Evolutionary conservation across 2,888 invertebrate species (phyloP).

Genomic region (Drosophila algonquin): DNA sequence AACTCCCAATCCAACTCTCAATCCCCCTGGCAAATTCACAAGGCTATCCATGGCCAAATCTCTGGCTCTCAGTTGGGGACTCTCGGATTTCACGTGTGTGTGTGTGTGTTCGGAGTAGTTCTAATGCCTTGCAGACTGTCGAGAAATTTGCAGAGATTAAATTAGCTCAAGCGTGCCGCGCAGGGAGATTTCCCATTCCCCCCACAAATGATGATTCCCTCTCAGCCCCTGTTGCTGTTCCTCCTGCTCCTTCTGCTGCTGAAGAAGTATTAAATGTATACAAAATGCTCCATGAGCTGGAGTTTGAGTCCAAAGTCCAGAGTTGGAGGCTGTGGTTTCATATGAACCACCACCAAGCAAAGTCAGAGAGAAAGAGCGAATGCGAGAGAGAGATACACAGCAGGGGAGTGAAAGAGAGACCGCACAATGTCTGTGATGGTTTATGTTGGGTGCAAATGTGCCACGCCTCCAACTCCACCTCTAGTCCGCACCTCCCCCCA

Average conservation of each 20-base stretch:
- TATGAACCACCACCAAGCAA: slow-evolving; percentile 63
- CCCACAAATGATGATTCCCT: not conserved
- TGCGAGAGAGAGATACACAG: slow-evolving; percentile 29
- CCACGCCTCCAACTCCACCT: slow-evolving; percentile 71
- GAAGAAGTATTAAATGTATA: slow-evolving; percentile 38
- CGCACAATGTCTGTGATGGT: slow-evolving; percentile 47
- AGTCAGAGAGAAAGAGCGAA: slow-evolving; percentile 23
- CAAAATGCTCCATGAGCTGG: slow-evolving; percentile 29
- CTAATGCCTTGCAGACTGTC: slow-evolving; percentile 83
- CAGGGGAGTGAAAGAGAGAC: slow-evolving; percentile 22
- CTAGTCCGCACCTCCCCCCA: slow-evolving; percentile 41
- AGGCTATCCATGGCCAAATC: slow-evolving; percentile 10
- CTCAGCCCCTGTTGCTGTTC: slow-evolving; percentile 22
- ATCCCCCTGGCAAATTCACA: not conserved
- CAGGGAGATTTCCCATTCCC: slow-evolving; percentile 48
- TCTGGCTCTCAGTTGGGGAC: not conserved
- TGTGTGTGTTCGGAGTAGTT: slow-evolving; percentile 45
- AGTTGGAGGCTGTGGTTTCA: slow-evolving; percentile 65
- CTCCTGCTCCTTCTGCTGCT: slow-evolving; percentile 39
- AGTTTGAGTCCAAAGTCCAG: not conserved
- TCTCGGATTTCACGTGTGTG: slow-evolving; percentile 62
- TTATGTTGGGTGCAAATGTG: slow-evolving; percentile 57
- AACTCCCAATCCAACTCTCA: too few relatives aligned
- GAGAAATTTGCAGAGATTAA: slow-evolving; percentile 84
- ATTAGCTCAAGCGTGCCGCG: slow-evolving; percentile 81